Evolutionary conservation across 2,888 invertebrate species (phyloP).

Genomic region (Diplolepis rosae): DNA sequence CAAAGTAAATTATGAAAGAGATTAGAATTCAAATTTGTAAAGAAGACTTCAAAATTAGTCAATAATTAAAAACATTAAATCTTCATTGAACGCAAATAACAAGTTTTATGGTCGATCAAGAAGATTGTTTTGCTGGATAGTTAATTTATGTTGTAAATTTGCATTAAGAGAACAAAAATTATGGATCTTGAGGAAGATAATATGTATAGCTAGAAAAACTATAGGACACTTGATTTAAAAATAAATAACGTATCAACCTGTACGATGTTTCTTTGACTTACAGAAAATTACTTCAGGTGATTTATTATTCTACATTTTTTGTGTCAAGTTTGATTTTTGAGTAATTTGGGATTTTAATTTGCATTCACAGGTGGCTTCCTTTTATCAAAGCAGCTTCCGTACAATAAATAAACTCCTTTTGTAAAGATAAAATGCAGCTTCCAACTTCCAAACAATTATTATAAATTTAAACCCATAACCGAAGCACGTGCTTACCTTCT

Average conservation of each 20-base stretch:
- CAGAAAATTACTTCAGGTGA: neutral
- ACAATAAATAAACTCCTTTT: no score
- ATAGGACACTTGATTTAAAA: conserved; percentile 1
- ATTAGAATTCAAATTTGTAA: no score
- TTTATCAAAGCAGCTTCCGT: no score
- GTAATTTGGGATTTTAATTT: neutral
- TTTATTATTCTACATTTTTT: neutral
- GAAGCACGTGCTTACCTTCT: neutral
- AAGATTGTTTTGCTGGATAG: neutral
- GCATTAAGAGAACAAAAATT: neutral
- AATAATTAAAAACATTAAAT: no score
- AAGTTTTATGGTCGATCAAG: neutral
- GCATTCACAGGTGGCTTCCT: no score
- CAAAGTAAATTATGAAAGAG: neutral
- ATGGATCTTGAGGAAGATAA: conserved; percentile 20
- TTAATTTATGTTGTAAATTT: neutral
- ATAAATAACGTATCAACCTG: neutral
- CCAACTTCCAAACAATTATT: no score
- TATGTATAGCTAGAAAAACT: neutral
- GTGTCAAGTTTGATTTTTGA: neutral
- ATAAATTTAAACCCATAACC: neutral
- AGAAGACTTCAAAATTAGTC: no score
- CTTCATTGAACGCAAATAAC: neutral
- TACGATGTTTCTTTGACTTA: neutral
- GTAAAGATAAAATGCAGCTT: no score